Base-by-base conservation (phyloP, 2,113 vertebrate genomes). In the Oncorhynchus nerka region DNA sequence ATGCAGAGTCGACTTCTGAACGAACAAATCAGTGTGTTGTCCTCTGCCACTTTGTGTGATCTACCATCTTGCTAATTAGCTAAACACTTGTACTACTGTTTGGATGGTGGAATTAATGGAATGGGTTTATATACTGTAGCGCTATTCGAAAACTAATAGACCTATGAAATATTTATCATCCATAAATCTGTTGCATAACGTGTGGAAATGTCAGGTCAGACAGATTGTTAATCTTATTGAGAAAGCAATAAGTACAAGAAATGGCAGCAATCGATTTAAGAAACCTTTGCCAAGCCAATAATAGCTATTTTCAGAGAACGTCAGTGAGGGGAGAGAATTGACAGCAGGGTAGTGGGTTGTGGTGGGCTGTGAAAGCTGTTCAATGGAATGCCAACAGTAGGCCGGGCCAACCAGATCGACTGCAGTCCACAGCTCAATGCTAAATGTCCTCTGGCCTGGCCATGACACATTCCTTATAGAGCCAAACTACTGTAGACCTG, bases 311-410 rank as follows among this genome's bases (percentile, higher is more conserved):
- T 70, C 26, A 51, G 1, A 28, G 13, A 62, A 68, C 39, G 15
- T 77, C 39, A 57, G 34, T 24, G 45, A 22, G 20, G 68, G 45
- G 32, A 34, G 75, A 66, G 67, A 71, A 75, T 55, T 73, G 73
- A 49, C 73, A 73, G 64, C 20, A 48, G 12, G 75, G 71, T 71
- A 62, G 39, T 71, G 32, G 71, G 39, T 68, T 22, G 55, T 72
- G 34, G 32, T 51, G 26, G 65, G 70, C 59, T 19, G 51, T 19
- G 51, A 55, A 49, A 62, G 65, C 64, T 45, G 22, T 68, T 68
- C 70, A 64, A 28, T 68, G 79, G 71, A 59, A 32, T 62, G 57
- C 71, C 75, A 65, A 26, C 22, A 32, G 65, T 62, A 34, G 39
- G 68, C 26, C 32, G 66, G 66, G 49, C 67, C 59, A 57, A 68